Evolutionary conservation across 1,140 invertebrate genomes (phyloP), one percentile per base, ranked within the genome.

Genomic region (Caenorhabditis tropicalis): DNA sequence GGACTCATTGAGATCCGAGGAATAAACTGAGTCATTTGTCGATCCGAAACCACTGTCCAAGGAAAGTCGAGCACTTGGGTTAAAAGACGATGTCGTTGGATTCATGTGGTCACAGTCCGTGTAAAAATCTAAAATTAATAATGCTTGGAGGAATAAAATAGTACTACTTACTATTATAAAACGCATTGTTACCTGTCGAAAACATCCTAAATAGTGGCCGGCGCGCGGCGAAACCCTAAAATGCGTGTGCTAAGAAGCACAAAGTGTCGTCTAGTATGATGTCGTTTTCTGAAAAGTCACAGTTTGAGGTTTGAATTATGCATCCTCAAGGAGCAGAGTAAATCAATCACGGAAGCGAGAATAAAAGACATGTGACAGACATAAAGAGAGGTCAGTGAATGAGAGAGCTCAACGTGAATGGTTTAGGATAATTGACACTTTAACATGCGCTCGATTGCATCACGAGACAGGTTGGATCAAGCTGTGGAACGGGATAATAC

Each of bases 11-110:
- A 74, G n/a, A 43, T 74, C 65, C 7, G 65, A n/a, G 2, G 65
- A 74, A 74, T 46, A 74, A 21, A 74, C 21, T 24, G 65, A 43
- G n/a, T 74, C 65, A 74, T 74, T 74, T 43, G 65, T 74, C 10
- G 43, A 31, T 15, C 65, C 65, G 24, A 74, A 36, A 74, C 65
- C 65, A 74, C 65, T 74, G 65, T 74, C 65, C n/a, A 74, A 43
- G 10, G 65, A 74, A 36, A 74, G 36, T 24, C 65, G 65, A 12
- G 65, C 21, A n/a, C 43, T 33, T 3, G 65, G 2, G 43, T 74
- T 74, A n/a, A 5, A 58, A 1, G 31, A 33, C 1, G 65, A 74
- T 43, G 65, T 74, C 2, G 65, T 74, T 43, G 65, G 65, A 43
- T 39, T 46, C 65, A 74, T 74, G 12, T 43, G 43, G 19, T 24